These are phyloP conservation scores for Itoplectis maculator DNA, from an alignment of 2,888 invertebrate species.

Conservation along the genomic window DNA sequence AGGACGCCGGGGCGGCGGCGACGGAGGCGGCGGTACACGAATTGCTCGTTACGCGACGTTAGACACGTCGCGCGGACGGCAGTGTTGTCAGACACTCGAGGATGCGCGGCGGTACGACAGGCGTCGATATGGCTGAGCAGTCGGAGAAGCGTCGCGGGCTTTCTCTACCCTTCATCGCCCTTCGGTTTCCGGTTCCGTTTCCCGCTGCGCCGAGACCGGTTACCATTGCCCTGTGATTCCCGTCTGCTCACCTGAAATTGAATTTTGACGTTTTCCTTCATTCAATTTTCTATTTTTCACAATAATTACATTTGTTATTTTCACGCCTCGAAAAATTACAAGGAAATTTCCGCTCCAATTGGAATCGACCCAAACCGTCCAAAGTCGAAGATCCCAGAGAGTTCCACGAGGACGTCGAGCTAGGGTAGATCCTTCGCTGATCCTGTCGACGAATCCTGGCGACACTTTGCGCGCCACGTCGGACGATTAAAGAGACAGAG, in stretches of 20 bases:
- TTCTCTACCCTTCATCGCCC: too few species aligned
- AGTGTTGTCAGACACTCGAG: conserved; percentile 15
- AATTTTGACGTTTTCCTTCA: too few species aligned
- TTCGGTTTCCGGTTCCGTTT: too few species aligned
- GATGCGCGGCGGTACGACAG: neutral
- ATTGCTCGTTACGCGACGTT: conserved; percentile 34
- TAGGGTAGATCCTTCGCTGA: conserved; percentile 12
- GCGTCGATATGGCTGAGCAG: neutral
- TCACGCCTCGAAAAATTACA: too few species aligned
- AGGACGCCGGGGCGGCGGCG: too few species aligned
- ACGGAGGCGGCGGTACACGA: conserved; percentile 11
- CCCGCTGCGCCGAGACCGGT: too few species aligned
- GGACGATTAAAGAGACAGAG: conserved; percentile 39
- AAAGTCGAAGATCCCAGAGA: neutral
- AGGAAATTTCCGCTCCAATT: too few species aligned
- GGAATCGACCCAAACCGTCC: too few species aligned
- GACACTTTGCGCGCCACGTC: conserved; percentile 37
- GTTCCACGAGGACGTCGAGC: neutral
- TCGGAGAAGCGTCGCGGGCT: neutral
- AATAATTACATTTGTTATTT: too few species aligned
- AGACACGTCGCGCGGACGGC: conserved; percentile 7
- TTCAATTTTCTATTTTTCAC: too few species aligned
- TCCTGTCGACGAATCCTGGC: conserved; percentile 23
- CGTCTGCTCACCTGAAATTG: too few species aligned
- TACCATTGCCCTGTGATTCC: too few species aligned